These are phyloP conservation scores for Leucophenga maculata DNA, from an alignment of 2,888 invertebrate species.

Conservation along the genomic window DNA sequence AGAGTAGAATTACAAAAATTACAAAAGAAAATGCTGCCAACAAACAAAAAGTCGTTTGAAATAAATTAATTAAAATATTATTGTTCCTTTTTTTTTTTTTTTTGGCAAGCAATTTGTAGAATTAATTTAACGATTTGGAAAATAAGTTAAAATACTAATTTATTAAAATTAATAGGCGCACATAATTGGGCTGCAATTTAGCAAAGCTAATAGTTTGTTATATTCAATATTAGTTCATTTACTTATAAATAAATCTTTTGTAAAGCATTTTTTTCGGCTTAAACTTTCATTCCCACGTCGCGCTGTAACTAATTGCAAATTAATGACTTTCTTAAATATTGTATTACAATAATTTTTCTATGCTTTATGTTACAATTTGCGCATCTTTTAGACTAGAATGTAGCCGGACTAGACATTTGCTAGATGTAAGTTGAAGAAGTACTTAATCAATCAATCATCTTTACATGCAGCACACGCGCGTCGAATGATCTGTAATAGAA, in stretches of 20 bases:
- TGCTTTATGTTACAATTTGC: constrained; percentile 37
- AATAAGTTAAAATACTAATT: background rate
- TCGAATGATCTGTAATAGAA: constrained; percentile 42
- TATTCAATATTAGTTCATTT: constrained; percentile 26
- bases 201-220: constrained; percentile 4
- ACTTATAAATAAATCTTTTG: background rate
- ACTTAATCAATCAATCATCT: constrained; percentile 58
- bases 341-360: constrained; percentile 45
- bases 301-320: constrained; percentile 61
- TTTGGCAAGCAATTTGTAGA: background rate
- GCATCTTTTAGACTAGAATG: constrained; percentile 42
- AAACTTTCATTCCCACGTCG: constrained; percentile 54
- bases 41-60: background rate
- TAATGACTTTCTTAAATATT: constrained; percentile 52
- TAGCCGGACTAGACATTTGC: background rate
- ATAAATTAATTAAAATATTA: background rate
- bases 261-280: constrained; percentile 42
- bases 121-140: background rate
- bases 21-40: too few relatives aligned
- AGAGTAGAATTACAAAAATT: background rate
- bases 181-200: background rate
- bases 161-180: background rate
- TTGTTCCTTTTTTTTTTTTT: background rate
- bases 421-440: constrained; percentile 5
- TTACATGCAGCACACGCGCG: constrained; percentile 48